Percentiles rank a stretch among this genome's conserved stretches.
Evolutionary conservation across 2,888 invertebrate genomes (phyloP).

Genomic region (Gortyna flavago): DNA sequence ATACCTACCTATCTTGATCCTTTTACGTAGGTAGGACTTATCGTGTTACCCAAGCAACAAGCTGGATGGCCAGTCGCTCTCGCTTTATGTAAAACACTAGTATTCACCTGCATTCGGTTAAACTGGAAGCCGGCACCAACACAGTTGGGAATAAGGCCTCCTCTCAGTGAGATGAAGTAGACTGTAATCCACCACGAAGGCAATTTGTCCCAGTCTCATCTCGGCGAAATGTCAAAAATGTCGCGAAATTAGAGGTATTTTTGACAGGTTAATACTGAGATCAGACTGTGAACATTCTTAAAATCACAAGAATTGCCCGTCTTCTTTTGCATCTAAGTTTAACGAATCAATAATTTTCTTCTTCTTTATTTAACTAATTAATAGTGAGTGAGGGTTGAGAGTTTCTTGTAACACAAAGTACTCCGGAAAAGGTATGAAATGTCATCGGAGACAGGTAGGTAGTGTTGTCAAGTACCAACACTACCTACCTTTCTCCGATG

Average conservation of each 20-base stretch:
- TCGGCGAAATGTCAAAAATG: not conserved
- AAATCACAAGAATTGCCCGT: not conserved
- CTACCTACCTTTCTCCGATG: no score
- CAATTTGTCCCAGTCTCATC: not conserved
- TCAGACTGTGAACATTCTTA: not conserved
- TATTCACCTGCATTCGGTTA: not conserved
- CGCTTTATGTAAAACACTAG: not conserved
- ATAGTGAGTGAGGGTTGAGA: constrained; percentile 4
- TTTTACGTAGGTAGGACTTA: not conserved
- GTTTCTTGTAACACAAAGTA: constrained; percentile 25
- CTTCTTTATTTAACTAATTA: constrained; percentile 1
- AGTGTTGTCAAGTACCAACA: no score
- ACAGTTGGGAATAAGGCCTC: not conserved
- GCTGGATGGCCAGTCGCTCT: not conserved
- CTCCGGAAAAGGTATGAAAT: constrained; percentile 1
- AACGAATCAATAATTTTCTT: not conserved
- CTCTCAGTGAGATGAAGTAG: not conserved
- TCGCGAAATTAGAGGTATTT: not conserved
- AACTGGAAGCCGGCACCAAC: not conserved
- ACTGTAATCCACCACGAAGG: not conserved
- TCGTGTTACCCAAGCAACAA: not conserved
- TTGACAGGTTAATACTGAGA: not conserved
- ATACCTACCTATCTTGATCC: not conserved
- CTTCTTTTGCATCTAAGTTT: not conserved
- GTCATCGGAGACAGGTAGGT: constrained; percentile 21